These are phyloP conservation scores for Chirona hameri DNA, from an alignment of 2,888 invertebrate species.

Conservation along the genomic window DNA sequence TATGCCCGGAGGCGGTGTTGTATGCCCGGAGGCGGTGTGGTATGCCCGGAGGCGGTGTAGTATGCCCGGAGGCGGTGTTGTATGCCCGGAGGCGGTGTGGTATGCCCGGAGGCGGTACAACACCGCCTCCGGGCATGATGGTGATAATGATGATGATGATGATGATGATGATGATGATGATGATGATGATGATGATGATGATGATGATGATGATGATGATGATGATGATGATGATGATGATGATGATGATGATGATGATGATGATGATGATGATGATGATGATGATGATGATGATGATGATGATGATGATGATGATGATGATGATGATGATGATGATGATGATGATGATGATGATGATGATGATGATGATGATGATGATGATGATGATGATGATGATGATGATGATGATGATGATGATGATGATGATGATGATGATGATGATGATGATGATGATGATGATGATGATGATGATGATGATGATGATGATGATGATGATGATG, in stretches of 20 bases:
- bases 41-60: too few species aligned
- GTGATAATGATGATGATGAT: conserved; percentile 7
- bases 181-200: conserved; percentile 22
- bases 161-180: conserved; percentile 22
- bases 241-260: conserved; percentile 22
- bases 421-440: conserved; percentile 22
- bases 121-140: too few species aligned
- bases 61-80: too few species aligned
- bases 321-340: conserved; percentile 22
- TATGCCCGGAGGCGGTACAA: too few species aligned
- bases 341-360: conserved; percentile 22
- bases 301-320: conserved; percentile 22
- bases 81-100: too few species aligned
- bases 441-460: conserved; percentile 22
- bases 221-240: conserved; percentile 22
- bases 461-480: conserved; percentile 22
- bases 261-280: conserved; percentile 22
- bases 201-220: conserved; percentile 22
- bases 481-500: conserved; percentile 22
- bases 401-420: conserved; percentile 22
- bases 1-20: too few species aligned
- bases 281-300: conserved; percentile 22
- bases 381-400: conserved; percentile 22
- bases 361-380: conserved; percentile 22
- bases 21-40: too few species aligned